phyloP scores from a whole-genome alignment of 2,113 vertebrate genomes.

The Psilopsiagon aymara region DNA sequence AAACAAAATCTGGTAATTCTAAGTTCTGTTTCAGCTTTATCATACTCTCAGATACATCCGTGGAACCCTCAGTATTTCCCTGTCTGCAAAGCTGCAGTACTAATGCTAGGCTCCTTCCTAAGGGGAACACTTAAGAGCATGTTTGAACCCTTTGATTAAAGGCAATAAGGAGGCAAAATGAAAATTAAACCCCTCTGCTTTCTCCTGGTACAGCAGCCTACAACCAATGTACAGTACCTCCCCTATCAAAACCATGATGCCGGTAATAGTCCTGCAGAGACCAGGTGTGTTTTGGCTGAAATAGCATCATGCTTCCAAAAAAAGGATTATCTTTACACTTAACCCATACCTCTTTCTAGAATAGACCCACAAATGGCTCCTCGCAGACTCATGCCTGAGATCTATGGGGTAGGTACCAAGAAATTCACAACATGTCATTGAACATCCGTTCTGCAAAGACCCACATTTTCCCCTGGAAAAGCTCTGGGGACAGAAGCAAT shows the following conservation, averaged over 20 bases:
- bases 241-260: not conserved
- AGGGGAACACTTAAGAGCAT: not conserved
- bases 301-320: not conserved
- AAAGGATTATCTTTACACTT: not conserved
- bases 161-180: not conserved
- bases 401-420: accelerated
- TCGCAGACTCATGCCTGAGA: not conserved
- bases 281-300: not conserved
- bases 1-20: not conserved
- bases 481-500: not conserved
- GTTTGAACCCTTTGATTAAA: not conserved
- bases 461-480: not conserved
- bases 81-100: not conserved
- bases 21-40: not conserved
- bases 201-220: not conserved
- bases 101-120: not conserved
- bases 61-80: not conserved
- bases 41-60: not conserved
- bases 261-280: not conserved
- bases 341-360: not conserved
- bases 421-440: not conserved
- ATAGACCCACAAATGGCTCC: not conserved
- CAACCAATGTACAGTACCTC: not conserved
- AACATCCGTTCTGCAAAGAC: not conserved
- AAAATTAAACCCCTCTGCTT: not conserved